These are phyloP conservation scores for Clunio marinus DNA, from an alignment of 2,888 invertebrate genomes.

Conservation along the genomic window DNA sequence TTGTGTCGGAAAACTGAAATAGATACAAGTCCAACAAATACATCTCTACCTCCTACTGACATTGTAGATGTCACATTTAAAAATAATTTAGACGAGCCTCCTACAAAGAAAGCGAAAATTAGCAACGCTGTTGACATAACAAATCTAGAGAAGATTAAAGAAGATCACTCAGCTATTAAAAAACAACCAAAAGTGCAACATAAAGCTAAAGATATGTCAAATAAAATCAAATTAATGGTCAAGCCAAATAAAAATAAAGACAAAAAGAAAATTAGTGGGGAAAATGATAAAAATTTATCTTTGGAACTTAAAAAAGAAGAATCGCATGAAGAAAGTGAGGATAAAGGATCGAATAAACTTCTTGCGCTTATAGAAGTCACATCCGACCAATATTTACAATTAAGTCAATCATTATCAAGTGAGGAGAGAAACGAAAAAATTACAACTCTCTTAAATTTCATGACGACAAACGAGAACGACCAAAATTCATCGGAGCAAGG, in stretches of 20 bases:
- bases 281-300: background rate
- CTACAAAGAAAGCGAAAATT: background rate
- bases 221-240: background rate
- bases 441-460: background rate
- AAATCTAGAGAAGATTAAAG: background rate
- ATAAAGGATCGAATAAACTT: conserved; percentile 7
- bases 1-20: no score
- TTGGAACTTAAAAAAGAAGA: background rate
- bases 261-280: background rate
- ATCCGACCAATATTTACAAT: conserved; percentile 11
- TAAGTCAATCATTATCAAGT: background rate
- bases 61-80: no score
- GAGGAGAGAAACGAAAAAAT: background rate
- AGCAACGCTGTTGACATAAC: background rate
- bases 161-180: background rate
- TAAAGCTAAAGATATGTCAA: background rate
- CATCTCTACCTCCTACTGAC: no score
- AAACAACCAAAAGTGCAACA: background rate
- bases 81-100: background rate
- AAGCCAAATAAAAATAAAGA: background rate
- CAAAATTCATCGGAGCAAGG: conserved; percentile 11
- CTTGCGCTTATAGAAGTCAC: conserved; percentile 30
- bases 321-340: background rate
- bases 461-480: no score
- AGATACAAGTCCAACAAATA: no score